Evolutionary conservation across 1,140 invertebrate genomes (phyloP).

Genomic region (Orchestia grillus): DNA sequence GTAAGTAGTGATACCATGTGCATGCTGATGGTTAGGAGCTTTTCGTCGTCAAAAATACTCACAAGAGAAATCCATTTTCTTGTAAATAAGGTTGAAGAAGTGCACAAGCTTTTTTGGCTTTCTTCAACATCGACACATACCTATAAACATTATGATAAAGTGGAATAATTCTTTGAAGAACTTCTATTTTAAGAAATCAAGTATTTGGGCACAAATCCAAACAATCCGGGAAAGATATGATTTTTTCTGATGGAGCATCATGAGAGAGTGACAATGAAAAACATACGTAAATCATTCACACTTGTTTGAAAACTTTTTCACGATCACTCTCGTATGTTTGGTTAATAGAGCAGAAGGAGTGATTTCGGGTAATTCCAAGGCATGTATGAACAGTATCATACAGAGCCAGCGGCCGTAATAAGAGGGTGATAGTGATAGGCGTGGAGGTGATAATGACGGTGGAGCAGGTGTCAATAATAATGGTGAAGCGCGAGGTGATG

Average conservation of each 20-base stretch:
- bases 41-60: not conserved
- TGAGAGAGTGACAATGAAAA: no score
- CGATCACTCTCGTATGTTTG: not conserved
- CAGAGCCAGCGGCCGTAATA: not conserved
- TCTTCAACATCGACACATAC: not conserved
- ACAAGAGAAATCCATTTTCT: not conserved
- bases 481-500: slow-evolving; percentile 50
- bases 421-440: slow-evolving; percentile 33
- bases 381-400: not conserved
- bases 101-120: not conserved
- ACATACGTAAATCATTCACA: no score
- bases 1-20: not conserved
- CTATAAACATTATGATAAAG: not conserved
- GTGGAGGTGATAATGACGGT: slow-evolving; percentile 44
- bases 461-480: slow-evolving; percentile 42
- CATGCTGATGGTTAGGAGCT: not conserved
- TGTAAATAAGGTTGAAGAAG: not conserved
- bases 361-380: not conserved
- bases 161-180: no score
- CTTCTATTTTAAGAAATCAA: no score
- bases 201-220: no score
- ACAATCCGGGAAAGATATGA: no score
- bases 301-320: no score
- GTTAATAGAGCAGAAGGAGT: not conserved
- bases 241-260: no score